Evolutionary conservation across 2,888 invertebrate genomes (phyloP).

Genomic region (Polyommatus icarus): DNA sequence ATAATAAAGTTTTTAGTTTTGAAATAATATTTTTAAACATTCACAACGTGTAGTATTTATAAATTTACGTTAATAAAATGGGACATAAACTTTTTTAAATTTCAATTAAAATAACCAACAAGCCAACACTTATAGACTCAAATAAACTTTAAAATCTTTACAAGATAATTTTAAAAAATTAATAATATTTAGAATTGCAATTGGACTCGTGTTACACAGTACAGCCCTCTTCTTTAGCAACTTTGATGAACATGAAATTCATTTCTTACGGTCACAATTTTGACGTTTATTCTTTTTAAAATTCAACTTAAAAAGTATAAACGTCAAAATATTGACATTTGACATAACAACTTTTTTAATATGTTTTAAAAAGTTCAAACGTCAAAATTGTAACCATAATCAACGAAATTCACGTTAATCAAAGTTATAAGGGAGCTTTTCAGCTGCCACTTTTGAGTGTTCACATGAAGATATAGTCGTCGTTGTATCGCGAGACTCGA

Average conservation of each 20-base stretch:
- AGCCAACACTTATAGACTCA: background rate
- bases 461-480: conserved; percentile 3
- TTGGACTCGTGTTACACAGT: background rate
- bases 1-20: too few relatives aligned
- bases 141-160: background rate
- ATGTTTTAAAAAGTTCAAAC: too few relatives aligned
- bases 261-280: too few relatives aligned
- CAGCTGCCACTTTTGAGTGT: background rate
- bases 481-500: conserved; percentile 22
- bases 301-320: too few relatives aligned
- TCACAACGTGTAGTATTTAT: background rate
- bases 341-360: too few relatives aligned
- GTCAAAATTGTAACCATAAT: too few relatives aligned
- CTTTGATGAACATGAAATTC: too few relatives aligned
- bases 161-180: background rate
- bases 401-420: too few relatives aligned
- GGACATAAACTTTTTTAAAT: background rate
- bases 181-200: background rate
- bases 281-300: too few relatives aligned
- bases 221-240: too few relatives aligned
- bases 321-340: too few relatives aligned
- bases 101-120: background rate
- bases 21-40: background rate
- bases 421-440: background rate
- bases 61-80: background rate